These are phyloP conservation scores for Sialis lutaria DNA, from an alignment of 2,888 invertebrate genomes.

Conservation along the genomic window DNA sequence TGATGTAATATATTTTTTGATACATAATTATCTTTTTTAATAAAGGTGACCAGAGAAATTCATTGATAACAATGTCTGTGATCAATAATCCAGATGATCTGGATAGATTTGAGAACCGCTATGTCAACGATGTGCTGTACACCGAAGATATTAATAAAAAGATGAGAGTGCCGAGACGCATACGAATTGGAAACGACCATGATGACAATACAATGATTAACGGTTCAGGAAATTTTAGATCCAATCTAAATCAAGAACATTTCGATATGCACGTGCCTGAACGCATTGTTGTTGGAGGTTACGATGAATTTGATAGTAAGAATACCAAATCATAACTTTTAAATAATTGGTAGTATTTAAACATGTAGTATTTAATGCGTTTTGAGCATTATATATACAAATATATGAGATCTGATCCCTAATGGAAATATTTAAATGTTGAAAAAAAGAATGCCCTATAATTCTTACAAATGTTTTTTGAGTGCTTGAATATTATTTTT, in stretches of 20 bases:
- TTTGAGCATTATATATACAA: not conserved
- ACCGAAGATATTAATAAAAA: constrained; percentile 62
- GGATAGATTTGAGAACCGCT: constrained; percentile 37
- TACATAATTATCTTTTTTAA: too few species aligned
- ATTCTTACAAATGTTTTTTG: not conserved
- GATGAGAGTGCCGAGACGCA: constrained; percentile 68
- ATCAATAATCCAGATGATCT: constrained; percentile 1
- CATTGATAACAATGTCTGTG: not conserved
- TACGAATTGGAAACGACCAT: constrained; percentile 58
- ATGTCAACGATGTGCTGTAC: constrained; percentile 37
- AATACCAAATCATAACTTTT: not conserved
- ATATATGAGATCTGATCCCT: not conserved
- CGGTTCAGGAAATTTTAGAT: constrained; percentile 26
- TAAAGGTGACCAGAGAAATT: too few species aligned
- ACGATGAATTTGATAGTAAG: constrained; percentile 46
- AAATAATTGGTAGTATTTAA: too few species aligned
- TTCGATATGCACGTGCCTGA: constrained; percentile 89
- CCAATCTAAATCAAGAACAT: constrained; percentile 48
- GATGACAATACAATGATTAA: constrained; percentile 45
- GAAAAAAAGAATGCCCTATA: not conserved
- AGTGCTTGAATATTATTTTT: not conserved
- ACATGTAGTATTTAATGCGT: not conserved
- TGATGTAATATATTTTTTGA: too few species aligned
- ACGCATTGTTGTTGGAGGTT: constrained; percentile 76
- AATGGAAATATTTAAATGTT: not conserved